These are phyloP conservation scores for Willowsia nigromaculata DNA, from an alignment of 2,888 invertebrate genomes.

Conservation along the genomic window DNA sequence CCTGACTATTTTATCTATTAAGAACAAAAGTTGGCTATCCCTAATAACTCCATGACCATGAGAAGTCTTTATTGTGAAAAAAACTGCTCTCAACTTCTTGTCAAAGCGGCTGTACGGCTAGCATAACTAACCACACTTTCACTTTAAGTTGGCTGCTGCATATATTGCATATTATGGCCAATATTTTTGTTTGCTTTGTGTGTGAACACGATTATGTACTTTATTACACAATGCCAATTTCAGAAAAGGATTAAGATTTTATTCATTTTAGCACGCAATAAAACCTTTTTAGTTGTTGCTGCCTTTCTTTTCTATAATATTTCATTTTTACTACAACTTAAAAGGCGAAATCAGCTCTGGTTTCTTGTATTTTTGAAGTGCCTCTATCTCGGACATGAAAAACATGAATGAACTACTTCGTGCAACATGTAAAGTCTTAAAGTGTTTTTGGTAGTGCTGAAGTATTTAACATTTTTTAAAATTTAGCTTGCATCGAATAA, in stretches of 20 bases:
- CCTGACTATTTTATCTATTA: constrained; percentile 34
- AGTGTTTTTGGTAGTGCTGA: too few species aligned
- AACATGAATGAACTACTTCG: too few species aligned
- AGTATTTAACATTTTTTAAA: too few species aligned
- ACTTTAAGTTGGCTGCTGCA: neutral
- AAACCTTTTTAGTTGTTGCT: neutral
- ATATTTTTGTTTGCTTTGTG: neutral
- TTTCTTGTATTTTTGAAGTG: too few species aligned
- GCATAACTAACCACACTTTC: neutral
- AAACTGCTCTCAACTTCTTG: neutral
- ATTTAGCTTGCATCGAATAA: too few species aligned
- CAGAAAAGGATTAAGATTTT: neutral
- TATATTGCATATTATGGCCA: neutral
- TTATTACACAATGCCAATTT: neutral
- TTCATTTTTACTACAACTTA: neutral
- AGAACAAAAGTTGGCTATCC: too few species aligned
- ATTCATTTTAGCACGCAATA: constrained; percentile 15
- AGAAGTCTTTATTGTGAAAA: neutral
- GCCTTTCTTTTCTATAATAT: neutral
- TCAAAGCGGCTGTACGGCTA: neutral
- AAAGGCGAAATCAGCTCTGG: neutral
- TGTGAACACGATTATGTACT: constrained; percentile 2
- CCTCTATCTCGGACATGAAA: too few species aligned
- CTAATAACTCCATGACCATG: neutral
- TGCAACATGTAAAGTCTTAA: too few species aligned